Conservation (phyloP, 2,888 invertebrate species). For the Odontomyia ornata region DNA sequence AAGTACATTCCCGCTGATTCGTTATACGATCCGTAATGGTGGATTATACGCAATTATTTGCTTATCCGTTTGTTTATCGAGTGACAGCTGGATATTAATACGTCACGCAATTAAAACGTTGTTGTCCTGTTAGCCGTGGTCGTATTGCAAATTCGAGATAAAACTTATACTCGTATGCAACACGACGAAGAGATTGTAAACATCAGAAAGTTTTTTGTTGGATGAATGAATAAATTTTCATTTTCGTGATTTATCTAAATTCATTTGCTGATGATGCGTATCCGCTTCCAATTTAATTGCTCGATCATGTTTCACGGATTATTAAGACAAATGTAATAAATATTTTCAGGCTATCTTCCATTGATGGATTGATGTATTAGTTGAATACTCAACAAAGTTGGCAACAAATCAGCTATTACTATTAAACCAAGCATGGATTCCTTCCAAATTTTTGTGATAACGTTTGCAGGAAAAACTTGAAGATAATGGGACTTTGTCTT, state of each 20-base stretch:
- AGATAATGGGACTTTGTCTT: too few species aligned
- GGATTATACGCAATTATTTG: conserved; percentile 51
- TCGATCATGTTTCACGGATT: background rate
- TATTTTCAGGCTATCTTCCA: too few species aligned
- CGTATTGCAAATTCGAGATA: background rate
- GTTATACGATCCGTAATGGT: conserved; percentile 27
- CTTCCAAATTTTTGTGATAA: too few species aligned
- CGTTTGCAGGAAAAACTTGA: too few species aligned
- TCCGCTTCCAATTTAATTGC: background rate
- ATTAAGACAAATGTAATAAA: too few species aligned
- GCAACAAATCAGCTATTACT: too few species aligned
- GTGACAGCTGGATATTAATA: conserved; percentile 55
- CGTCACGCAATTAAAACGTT: conserved; percentile 53
- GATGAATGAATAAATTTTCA: background rate
- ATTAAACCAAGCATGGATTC: too few species aligned
- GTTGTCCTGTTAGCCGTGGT: background rate
- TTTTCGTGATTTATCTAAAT: background rate
- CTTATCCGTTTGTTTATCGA: conserved; percentile 54
- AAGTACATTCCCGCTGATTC: background rate
- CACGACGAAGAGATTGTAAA: background rate
- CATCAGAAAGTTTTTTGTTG: background rate
- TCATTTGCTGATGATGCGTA: background rate
- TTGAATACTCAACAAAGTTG: too few species aligned
- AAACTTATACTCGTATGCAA: background rate
- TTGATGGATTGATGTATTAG: too few species aligned